Conservation (phyloP, 2,797 vertebrate species). For the Sorex maritimensis region DNA sequence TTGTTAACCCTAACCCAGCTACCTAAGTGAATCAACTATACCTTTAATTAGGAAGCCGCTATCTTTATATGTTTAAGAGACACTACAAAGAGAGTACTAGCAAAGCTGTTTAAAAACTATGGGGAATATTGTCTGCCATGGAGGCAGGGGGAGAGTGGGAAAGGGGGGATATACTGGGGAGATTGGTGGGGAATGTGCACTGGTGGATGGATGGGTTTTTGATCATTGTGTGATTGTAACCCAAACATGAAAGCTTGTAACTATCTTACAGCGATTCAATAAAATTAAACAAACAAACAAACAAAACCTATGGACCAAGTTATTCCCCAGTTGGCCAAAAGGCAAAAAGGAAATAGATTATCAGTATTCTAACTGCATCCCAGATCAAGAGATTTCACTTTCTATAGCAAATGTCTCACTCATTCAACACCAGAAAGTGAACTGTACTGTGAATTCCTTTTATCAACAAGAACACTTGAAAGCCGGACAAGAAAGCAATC, state of each 20-base stretch:
- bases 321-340: neutral
- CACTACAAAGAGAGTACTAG: neutral
- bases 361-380: neutral
- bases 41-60: neutral
- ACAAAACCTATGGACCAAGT: neutral
- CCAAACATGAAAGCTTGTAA: too few species aligned
- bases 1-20: neutral
- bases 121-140: too few species aligned
- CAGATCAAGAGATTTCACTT: neutral
- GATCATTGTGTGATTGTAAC: too few species aligned
- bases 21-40: slow-evolving; percentile 12
- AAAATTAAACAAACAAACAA: too few species aligned
- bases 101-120: neutral
- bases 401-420: neutral
- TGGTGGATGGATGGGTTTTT: too few species aligned
- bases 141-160: too few species aligned
- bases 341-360: slow-evolving; percentile 1
- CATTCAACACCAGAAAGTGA: neutral
- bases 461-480: neutral
- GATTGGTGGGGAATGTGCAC: too few species aligned
- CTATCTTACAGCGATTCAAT: too few species aligned
- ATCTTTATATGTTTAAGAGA: neutral
- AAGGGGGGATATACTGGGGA: too few species aligned
- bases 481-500: slow-evolving; percentile 8
- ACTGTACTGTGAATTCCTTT: slow-evolving; percentile 22